These are phyloP conservation scores for Ditula angustiorana DNA, from an alignment of 2,888 invertebrate species.

Conservation along the genomic window DNA sequence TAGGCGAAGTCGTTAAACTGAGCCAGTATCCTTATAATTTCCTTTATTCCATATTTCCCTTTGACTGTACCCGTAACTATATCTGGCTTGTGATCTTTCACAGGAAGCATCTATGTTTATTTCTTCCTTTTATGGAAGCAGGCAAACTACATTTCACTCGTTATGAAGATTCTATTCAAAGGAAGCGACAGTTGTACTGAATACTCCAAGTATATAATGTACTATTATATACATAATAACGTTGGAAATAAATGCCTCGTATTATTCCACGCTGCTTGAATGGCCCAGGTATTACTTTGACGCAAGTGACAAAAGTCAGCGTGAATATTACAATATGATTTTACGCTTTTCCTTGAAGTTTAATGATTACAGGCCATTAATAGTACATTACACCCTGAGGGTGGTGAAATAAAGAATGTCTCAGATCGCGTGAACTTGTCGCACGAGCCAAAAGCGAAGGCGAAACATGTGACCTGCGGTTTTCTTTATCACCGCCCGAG, in stretches of 20 bases:
- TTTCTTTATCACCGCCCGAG: no score
- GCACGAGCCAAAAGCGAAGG: no score
- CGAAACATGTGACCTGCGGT: no score
- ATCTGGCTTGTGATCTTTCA: background rate
- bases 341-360: no score
- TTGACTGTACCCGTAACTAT: background rate
- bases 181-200: constrained; percentile 16
- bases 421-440: no score
- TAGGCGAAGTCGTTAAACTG: no score
- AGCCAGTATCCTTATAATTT: background rate
- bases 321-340: no score
- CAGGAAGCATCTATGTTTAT: background rate
- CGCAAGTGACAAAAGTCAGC: background rate
- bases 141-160: constrained; percentile 3
- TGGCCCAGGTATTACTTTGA: constrained; percentile 18
- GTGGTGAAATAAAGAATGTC: no score
- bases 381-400: no score
- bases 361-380: no score
- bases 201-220: constrained; percentile 5
- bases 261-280: constrained; percentile 26
- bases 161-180: constrained; percentile 18
- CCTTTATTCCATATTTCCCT: background rate
- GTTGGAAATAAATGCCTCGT: constrained; percentile 17
- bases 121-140: background rate
- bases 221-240: constrained; percentile 15